Percentiles rank a stretch among this genome's conserved stretches.
phyloP scores from a whole-genome alignment of 2,797 vertebrate genomes.

The Pagetopsis macropterus region DNA sequence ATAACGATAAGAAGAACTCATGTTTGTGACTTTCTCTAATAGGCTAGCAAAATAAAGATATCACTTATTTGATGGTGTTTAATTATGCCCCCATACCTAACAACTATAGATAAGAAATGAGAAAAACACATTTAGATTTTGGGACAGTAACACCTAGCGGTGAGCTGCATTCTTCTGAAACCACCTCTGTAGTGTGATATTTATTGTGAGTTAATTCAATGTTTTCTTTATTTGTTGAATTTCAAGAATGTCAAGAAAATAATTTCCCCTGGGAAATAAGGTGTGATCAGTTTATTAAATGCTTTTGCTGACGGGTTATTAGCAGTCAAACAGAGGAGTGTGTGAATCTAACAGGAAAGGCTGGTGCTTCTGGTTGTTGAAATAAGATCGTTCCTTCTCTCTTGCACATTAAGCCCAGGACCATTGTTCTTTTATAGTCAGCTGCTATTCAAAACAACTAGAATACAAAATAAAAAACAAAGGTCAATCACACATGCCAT shows the following conservation, averaged over 20 bases:
- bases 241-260: background rate
- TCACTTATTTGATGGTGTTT: too few relatives aligned
- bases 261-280: background rate
- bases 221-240: background rate
- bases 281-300: background rate
- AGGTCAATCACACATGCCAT: background rate
- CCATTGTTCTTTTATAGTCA: conserved; percentile 1
- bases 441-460: conserved; percentile 15
- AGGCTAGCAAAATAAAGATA: too few relatives aligned
- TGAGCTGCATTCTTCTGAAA: too few relatives aligned
- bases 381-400: background rate
- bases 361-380: conserved; percentile 46
- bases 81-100: too few relatives aligned
- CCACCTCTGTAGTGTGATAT: background rate
- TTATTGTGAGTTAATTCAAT: background rate
- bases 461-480: background rate
- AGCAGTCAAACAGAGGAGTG: background rate
- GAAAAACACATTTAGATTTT: too few relatives aligned
- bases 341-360: conserved; percentile 31
- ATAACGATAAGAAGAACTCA: too few relatives aligned
- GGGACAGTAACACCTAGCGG: too few relatives aligned
- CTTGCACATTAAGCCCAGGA: background rate
- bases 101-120: too few relatives aligned
- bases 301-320: background rate
- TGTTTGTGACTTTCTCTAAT: too few relatives aligned